Evolutionary conservation across 1,140 invertebrate genomes (phyloP).

Genomic region (Cydia amplana): DNA sequence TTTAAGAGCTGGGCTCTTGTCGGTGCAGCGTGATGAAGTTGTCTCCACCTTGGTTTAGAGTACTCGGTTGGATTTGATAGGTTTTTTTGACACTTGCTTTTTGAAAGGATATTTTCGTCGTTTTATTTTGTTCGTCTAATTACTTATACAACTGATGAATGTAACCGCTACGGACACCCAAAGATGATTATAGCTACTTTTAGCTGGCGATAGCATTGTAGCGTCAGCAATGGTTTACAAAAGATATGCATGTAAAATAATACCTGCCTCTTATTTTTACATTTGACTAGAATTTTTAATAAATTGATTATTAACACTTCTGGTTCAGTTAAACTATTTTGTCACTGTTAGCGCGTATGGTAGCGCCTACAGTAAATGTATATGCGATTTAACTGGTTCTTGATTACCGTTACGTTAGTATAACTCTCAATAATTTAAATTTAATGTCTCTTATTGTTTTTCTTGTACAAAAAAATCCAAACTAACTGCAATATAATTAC

Average conservation of each 20-base stretch:
- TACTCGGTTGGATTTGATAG: background rate
- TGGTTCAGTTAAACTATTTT: background rate
- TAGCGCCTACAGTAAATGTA: too few species aligned
- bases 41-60: background rate
- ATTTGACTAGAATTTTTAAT: slow-evolving; percentile 3
- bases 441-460: too few species aligned
- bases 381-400: too few species aligned
- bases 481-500: too few species aligned
- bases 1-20: too few species aligned
- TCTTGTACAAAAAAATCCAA: too few species aligned
- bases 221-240: slow-evolving; percentile 12
- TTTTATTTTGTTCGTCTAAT: background rate
- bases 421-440: too few species aligned
- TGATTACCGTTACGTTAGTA: too few species aligned
- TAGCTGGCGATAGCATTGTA: background rate
- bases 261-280: slow-evolving; percentile 18
- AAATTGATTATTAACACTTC: background rate
- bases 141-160: background rate
- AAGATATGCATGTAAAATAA: slow-evolving; percentile 29
- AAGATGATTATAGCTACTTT: background rate
- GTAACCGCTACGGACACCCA: slow-evolving; percentile 12
- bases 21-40: too few species aligned
- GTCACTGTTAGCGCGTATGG: background rate
- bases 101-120: background rate
- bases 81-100: background rate